Conservation (phyloP, 2,888 invertebrate species). For the Euplagia quadripunctaria region DNA sequence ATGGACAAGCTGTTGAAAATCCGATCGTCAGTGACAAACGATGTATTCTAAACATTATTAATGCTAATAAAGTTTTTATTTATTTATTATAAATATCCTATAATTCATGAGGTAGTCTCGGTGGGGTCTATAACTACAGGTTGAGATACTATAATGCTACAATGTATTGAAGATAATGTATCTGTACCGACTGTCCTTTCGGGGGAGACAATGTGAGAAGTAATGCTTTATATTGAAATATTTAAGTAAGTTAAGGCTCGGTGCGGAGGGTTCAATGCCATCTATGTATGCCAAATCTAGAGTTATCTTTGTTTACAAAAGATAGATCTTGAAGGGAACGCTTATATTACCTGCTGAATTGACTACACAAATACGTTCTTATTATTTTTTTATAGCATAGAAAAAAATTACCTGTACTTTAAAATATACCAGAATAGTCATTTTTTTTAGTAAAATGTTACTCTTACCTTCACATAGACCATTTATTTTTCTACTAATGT, state of each 20-base stretch:
- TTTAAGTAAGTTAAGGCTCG: constrained; percentile 1
- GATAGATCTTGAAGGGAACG: background rate
- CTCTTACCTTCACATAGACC: too few relatives aligned
- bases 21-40: background rate
- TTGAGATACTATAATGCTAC: constrained; percentile 12
- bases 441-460: too few relatives aligned
- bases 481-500: too few relatives aligned
- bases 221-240: constrained; percentile 12
- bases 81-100: too few relatives aligned
- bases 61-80: background rate
- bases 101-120: too few relatives aligned
- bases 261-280: background rate
- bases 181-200: constrained; percentile 15
- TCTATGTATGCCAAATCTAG: background rate
- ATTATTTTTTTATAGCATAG: background rate
- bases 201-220: constrained; percentile 19
- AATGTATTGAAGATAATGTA: constrained; percentile 16
- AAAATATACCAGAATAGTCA: too few relatives aligned
- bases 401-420: too few relatives aligned
- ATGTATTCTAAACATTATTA: too few relatives aligned
- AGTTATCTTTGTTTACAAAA: background rate
- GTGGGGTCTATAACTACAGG: background rate
- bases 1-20: too few relatives aligned
- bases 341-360: background rate
- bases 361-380: background rate